A percentile compares a stretch with the other conserved stretches of the same genome.
phyloP scores from a whole-genome alignment of 1,140 invertebrate species.

The Bombus pascuorum region DNA sequence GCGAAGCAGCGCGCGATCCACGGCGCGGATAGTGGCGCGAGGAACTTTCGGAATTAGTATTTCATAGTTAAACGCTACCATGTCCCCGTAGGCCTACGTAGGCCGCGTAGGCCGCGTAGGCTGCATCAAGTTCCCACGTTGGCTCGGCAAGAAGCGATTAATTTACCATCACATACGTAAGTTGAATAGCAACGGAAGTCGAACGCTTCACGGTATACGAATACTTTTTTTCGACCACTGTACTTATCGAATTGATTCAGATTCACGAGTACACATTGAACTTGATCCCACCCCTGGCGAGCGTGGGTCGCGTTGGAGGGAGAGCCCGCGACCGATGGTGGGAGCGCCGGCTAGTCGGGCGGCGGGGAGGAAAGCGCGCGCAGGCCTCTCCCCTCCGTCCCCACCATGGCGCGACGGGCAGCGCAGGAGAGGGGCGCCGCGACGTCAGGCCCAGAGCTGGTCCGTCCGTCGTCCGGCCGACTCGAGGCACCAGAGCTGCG shows the following conservation, averaged over 20 bases:
- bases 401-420: conserved; percentile 26
- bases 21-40: background rate
- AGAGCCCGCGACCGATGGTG: background rate
- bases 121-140: conserved; percentile 23
- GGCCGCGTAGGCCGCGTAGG: background rate
- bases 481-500: conserved; percentile 76
- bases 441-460: conserved; percentile 67
- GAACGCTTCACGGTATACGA: conserved; percentile 23
- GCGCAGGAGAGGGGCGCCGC: conserved; percentile 62
- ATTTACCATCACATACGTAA: conserved; percentile 4
- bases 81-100: background rate
- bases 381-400: conserved; percentile 53
- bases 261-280: conserved; percentile 55
- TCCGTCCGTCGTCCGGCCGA: conserved; percentile 81
- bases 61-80: background rate
- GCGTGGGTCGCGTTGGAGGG: background rate
- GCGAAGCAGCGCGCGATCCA: background rate
- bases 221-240: conserved; percentile 32
- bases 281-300: conserved; percentile 51
- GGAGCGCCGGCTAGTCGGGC: background rate
- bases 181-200: conserved; percentile 27
- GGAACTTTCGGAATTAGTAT: conserved; percentile 17
- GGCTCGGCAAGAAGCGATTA: conserved; percentile 18
- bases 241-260: conserved; percentile 55
- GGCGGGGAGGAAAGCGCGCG: conserved; percentile 55